Conservation (phyloP, 2,113 vertebrate species). For the Cygnus buccinator region DNA sequence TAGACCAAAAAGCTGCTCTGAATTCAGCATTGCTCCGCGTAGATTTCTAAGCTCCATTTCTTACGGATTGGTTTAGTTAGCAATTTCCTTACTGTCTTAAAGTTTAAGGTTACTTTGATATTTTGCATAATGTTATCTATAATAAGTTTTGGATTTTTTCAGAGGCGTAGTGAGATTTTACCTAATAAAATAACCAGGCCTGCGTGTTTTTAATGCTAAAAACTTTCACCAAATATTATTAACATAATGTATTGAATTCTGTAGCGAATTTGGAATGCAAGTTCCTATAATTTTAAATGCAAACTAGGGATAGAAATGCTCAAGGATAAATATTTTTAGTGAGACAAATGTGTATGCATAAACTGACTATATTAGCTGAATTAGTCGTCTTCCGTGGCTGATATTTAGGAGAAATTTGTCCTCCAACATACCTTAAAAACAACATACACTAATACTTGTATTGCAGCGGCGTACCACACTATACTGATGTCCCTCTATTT, state of each 20-base stretch:
- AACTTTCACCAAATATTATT: conserved; percentile 19
- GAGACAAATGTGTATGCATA: conserved; percentile 27
- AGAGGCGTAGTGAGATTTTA: not conserved
- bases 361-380: not conserved
- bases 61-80: conserved; percentile 15
- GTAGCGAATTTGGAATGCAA: not conserved
- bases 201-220: not conserved
- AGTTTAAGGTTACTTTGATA: not conserved
- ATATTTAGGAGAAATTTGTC: not conserved
- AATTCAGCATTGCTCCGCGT: not conserved
- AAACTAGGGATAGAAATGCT: not conserved
- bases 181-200: not conserved
- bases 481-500: not conserved
- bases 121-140: not conserved
- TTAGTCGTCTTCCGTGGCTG: not conserved
- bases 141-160: not conserved
- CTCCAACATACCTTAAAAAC: not conserved
- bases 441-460: not conserved
- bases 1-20: not conserved
- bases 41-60: not conserved
- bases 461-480: not conserved
- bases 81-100: not conserved
- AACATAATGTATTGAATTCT: not conserved
- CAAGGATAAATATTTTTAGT: conserved; percentile 4
- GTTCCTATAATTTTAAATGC: not conserved